phyloP scores from a whole-genome alignment of 2,888 invertebrate species.

The Aleiodes testaceus region DNA sequence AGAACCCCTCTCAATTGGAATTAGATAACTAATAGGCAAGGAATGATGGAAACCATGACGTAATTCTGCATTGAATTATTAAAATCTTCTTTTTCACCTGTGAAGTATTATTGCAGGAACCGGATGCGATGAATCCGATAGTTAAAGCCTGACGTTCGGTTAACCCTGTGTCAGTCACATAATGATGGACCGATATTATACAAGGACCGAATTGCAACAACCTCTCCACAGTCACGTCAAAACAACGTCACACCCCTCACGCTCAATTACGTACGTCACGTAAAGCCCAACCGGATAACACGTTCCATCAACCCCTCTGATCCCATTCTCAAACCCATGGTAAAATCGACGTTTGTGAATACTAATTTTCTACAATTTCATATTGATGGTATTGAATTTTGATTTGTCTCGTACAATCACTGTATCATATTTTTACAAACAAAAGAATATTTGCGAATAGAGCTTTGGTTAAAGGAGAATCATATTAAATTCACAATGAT shows the following conservation, averaged over 20 bases:
- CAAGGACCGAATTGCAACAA: constrained; percentile 40
- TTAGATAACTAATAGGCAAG: not conserved
- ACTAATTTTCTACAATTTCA: constrained; percentile 58
- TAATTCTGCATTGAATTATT: too few species aligned
- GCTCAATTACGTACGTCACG: constrained; percentile 57
- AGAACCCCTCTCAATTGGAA: not conserved
- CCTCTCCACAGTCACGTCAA: constrained; percentile 54
- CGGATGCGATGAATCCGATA: constrained; percentile 10
- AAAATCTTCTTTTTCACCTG: too few species aligned
- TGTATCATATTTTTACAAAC: not conserved
- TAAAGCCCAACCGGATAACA: constrained; percentile 47
- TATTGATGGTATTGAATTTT: constrained; percentile 30
- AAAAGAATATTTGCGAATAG: not conserved
- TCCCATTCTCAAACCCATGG: constrained; percentile 38
- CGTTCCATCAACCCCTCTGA: constrained; percentile 48
- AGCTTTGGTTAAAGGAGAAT: not conserved
- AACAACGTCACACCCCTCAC: constrained; percentile 57
- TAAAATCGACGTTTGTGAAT: constrained; percentile 54
- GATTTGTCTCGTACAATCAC: not conserved
- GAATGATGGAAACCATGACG: too few species aligned
- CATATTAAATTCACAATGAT: too few species aligned
- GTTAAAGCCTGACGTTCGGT: constrained; percentile 13
- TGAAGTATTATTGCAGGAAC: too few species aligned
- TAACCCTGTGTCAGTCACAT: constrained; percentile 27
- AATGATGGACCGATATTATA: constrained; percentile 53